phyloP scores from a whole-genome alignment of 2,113 vertebrate species.

The Microcebus lehilahytsara region DNA sequence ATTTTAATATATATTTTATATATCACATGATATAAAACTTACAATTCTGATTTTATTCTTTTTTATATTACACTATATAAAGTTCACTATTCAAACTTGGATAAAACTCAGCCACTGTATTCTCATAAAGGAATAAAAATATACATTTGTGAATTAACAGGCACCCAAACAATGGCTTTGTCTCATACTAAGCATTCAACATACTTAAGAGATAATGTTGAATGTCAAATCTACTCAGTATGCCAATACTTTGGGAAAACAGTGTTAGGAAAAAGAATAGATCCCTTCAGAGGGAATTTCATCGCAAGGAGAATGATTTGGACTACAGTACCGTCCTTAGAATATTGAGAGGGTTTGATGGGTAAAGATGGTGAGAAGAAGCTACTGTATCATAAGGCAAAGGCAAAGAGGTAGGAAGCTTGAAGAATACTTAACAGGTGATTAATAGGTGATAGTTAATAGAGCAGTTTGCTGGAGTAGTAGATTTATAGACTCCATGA shows the following conservation, averaged over 20 bases:
- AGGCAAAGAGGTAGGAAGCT: not conserved
- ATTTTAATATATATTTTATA: not conserved
- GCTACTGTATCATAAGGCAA: not conserved
- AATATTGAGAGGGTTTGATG: not conserved
- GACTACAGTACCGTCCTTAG: not conserved
- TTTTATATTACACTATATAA: not conserved
- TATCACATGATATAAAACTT: not conserved
- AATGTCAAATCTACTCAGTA: not conserved
- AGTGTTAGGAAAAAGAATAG: not conserved
- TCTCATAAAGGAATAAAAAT: not conserved
- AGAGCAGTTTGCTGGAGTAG: not conserved
- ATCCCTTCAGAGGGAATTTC: not conserved
- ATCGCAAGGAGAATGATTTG: not conserved
- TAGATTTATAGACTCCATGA: not conserved
- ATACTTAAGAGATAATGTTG: not conserved
- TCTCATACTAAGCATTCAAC: not conserved
- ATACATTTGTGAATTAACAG: not conserved
- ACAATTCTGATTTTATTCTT: not conserved
- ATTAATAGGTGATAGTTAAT: not conserved
- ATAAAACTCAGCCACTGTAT: not conserved
- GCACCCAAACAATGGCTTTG: not conserved
- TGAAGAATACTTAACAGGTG: not conserved
- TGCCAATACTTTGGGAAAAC: not conserved
- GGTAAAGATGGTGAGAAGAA: not conserved
- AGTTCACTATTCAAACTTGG: not conserved